Base-by-base conservation (phyloP, 1,140 invertebrate genomes). In the Meloidogyne hapla region DNA sequence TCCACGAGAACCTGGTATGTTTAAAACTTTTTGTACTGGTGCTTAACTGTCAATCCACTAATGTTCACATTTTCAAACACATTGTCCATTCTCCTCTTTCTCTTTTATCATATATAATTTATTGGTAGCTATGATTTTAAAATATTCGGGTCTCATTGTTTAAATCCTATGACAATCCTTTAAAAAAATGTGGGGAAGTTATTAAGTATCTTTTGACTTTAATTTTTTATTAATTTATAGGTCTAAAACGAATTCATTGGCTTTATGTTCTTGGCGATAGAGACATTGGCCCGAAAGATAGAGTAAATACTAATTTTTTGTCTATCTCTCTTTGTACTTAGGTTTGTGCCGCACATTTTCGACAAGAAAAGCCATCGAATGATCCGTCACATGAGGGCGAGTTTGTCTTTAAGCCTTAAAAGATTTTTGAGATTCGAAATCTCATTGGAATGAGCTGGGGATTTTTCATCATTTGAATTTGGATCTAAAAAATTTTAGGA, bases 331-430 rank as follows among this genome's bases (percentile, higher is more conserved):
- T 26, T 26, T 67, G 18, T 38, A 4, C 82, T 77, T 56, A 83
- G 83, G 81, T 83, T 2, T 83, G 81, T 56, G 83, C 82, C 33
- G 33, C 84, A 12, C 81, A 83, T 69, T 83, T 83, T 40, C 81
- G 81, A 18, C 68, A 69, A 69, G 81, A 83, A 15, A 38, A 82
- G 15, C 81, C 81, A 25, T 84, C 83, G 9, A 80, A 69, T 28
- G 80, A 80, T 71, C 77, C 77, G 0, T 69, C 65, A 10, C 79
- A 81, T 66, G 80, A 78, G 61, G 71, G 71, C 40, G 38, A 33
- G 26, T 1, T 13, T 48, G 10, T 62, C 76, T 21, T 76, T 9
- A 15, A n/a, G n/a, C 6, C 40, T 28, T 13, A 8, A 21, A 75
- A 21, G 1, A 12, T 42, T 10, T 42, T 3, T 42, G 2, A 23